Percentiles rank a stretch among this genome's conserved stretches.
phyloP scores from a whole-genome alignment of 2,113 vertebrate genomes.

The Thomomys bottae region DNA sequence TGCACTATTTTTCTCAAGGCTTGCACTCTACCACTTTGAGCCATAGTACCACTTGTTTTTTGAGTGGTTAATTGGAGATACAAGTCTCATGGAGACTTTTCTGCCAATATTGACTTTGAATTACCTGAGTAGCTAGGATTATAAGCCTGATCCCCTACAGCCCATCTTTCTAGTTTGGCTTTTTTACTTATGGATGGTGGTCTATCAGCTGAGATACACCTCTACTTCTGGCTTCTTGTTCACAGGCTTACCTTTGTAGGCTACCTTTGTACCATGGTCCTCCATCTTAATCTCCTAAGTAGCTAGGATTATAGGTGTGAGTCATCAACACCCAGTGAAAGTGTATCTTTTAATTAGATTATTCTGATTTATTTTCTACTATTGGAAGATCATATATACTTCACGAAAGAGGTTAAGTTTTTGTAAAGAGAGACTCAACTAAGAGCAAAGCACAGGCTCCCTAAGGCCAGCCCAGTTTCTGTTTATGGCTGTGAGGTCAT shows the following conservation, averaged over 20 bases:
- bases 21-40: too few species aligned
- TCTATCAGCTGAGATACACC: too few species aligned
- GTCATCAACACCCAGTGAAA: neutral
- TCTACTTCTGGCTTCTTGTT: too few species aligned
- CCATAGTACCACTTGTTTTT: too few species aligned
- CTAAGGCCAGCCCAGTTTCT: neutral
- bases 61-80: too few species aligned
- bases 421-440: neutral
- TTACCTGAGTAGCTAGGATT: too few species aligned
- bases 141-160: too few species aligned
- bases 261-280: neutral
- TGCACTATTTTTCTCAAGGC: too few species aligned
- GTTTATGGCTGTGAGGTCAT: neutral
- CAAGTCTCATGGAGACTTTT: too few species aligned
- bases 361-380: conserved; percentile 22
- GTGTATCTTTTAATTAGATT: neutral
- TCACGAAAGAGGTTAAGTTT: neutral
- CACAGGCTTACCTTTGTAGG: neutral
- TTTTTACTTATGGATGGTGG: too few species aligned
- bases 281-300: neutral
- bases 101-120: too few species aligned
- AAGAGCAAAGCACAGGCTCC: conserved; percentile 16
- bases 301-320: neutral
- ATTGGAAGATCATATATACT: neutral
- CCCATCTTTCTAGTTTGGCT: too few species aligned